Base-by-base conservation (phyloP, 2,113 vertebrate genomes). In the Leptobrachium ailaonicum region DNA sequence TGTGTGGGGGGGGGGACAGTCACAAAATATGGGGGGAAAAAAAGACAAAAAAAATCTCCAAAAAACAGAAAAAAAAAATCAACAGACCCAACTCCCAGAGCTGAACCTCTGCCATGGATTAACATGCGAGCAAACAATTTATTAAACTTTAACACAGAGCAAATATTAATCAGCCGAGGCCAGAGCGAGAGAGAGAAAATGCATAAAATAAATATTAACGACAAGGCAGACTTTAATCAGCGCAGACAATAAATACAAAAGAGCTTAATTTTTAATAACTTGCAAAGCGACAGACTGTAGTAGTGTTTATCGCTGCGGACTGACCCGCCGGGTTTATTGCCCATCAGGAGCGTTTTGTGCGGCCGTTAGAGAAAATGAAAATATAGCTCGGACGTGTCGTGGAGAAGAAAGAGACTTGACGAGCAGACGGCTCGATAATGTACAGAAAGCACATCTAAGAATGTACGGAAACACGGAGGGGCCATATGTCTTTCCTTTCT, bases 121-220 rank as follows among this genome's bases (percentile, higher is more conserved):
- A 77, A 73, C 77, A 82, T 77, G 85, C 85, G 77, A 75, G 76
- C 84, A 87, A 92, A 90, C 82, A 83, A 80, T 81, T 87, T 84
- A 75, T 76, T 85, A 85, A 84, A 81, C 69, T 79, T 87, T 87
- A 84, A 84, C 80, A 83, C 60, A 83, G 87, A 85, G 83, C 79
- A 88, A 83, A 83, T 85, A 88, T 87, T 83, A 86, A 87, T 83
- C 82, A 76, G 71, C 80, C 84, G 81, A 71, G 67, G 69, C 76
- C 79, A 83, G 47, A 6, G 53, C 4, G 6, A 82, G 83, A 83
- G 88, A 60, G 13, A 60, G 13, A 13, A 60, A 58, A 58, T 11
- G 68, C 79, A 83, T 82, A 73, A 66, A 83, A 72, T 79, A 88
- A 89, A 86, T 70, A 86, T 88, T 77, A 82, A 71, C 86, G 70